Evolutionary conservation across 2,113 vertebrate genomes (phyloP), one percentile per base, ranked within the genome.

Genomic region (Emberiza fucata): DNA sequence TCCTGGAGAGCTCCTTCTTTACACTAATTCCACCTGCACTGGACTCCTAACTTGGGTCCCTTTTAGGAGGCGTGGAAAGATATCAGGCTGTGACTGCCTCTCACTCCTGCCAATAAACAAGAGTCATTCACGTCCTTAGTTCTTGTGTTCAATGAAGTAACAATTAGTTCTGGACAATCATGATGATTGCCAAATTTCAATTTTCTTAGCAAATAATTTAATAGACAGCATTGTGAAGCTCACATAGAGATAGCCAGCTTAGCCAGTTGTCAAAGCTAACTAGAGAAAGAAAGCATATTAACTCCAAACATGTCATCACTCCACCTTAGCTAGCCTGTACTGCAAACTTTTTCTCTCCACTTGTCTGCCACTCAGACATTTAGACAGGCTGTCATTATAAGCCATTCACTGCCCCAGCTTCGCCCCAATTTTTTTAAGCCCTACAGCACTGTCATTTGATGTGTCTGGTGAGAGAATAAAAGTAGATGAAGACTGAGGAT

Each of bases 341-440:
- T 3, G 6, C 78, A 82, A 64, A 89, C 86, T 91, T 94, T 86
- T 90, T 93, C 68, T 80, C 61, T 84, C 71, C 73, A 80, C 60
- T 94, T 85, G 77, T 93, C 94, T 98, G 96, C 94, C 92, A 95
- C 76, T 97, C 95, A 96, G 57, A 79, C 76, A 86, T 92, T 86
- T 83, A 75, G 94, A 96, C 97, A 97, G 91, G 86, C 81, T 97
- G 96, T 98, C 97, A 97, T 96, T 97, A 95, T 92, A 59, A 70
- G n/a, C 96, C 89, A 81, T 96, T 90, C 59, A 1, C 94, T 96
- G 96, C 91, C 97, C 97, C 90, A 93, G 65, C 83, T 93, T 96
- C 85, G 68, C 96, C 96, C 97, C 96, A 98, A 92, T 98, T 98
- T 98, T 96, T 97, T 95, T 90, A 96, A 98, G 95, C 97, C 98